phyloP scores from a whole-genome alignment of 2,888 invertebrate species.

The Zygothrica quintamaculata region DNA sequence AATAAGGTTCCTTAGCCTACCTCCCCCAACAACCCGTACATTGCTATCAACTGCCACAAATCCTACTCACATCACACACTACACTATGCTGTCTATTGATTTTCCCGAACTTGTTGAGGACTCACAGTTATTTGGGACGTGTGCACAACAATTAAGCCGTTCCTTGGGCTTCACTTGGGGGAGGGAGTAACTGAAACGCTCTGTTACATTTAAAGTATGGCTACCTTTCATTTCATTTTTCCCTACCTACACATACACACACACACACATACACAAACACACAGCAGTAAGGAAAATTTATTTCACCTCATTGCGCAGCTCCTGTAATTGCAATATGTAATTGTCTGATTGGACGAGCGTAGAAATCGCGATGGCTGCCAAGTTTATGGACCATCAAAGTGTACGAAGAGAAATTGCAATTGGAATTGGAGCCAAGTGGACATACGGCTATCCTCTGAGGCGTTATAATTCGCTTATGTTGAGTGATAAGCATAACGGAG shows the following conservation, averaged over 20 bases:
- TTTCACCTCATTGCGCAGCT: constrained; percentile 64
- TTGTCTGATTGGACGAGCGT: constrained; percentile 58
- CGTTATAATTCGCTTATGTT: constrained; percentile 75
- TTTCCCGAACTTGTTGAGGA: constrained; percentile 68
- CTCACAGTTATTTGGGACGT: constrained; percentile 30
- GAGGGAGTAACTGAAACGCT: constrained; percentile 14
- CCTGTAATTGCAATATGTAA: constrained; percentile 75
- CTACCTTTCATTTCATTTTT: not conserved
- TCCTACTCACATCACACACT: no score
- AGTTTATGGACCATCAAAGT: not conserved
- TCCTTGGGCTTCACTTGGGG: constrained; percentile 21
- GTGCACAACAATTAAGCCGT: constrained; percentile 71
- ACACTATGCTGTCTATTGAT: constrained; percentile 50
- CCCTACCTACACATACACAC: not conserved
- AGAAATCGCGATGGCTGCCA: constrained; percentile 49
- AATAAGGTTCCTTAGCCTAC: constrained; percentile 49
- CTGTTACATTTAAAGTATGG: constrained; percentile 51
- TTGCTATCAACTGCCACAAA: not conserved
- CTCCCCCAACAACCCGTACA: not conserved
- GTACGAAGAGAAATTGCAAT: not conserved
- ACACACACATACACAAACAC: not conserved
- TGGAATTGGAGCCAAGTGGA: constrained; percentile 2
- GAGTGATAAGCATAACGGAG: constrained; percentile 34
- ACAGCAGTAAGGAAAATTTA: constrained; percentile 52
- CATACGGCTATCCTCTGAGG: constrained; percentile 55